phyloP scores from a whole-genome alignment of 2,113 vertebrate species.

The Dolichallabes microphthalmus region DNA sequence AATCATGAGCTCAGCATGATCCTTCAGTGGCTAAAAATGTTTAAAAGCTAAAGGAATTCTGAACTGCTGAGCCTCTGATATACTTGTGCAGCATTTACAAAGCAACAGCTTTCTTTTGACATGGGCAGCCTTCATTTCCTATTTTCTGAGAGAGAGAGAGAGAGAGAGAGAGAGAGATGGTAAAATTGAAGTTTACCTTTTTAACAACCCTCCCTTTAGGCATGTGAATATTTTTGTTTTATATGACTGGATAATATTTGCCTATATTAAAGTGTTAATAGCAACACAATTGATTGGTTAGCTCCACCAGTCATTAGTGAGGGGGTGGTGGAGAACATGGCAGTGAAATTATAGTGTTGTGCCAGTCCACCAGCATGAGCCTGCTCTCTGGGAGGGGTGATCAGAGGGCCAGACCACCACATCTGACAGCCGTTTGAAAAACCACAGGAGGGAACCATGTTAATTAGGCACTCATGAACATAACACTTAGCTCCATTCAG shows the following conservation, averaged over 20 bases:
- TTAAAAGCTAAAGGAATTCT: not conserved
- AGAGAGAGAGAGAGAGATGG: conserved; percentile 47
- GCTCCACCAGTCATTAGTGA: conserved; percentile 57
- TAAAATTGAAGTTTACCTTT: conserved; percentile 49
- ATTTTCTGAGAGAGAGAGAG: not conserved
- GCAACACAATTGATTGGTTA: conserved; percentile 56
- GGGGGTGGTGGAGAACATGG: conserved; percentile 52
- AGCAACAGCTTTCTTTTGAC: not conserved
- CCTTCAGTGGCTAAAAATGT: conserved; percentile 32
- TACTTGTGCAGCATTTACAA: conserved; percentile 12
- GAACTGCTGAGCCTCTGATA: conserved; percentile 23
- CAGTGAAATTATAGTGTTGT: conserved; percentile 52
- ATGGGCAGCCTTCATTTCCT: not conserved
- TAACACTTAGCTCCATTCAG: conserved; percentile 48
- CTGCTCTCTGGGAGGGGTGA: conserved; percentile 53
- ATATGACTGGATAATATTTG: conserved; percentile 58
- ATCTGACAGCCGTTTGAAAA: conserved; percentile 55
- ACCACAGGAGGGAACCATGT: conserved; percentile 54
- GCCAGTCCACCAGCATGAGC: conserved; percentile 45
- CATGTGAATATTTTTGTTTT: conserved; percentile 58
- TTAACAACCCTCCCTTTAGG: conserved; percentile 49
- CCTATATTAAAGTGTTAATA: conserved; percentile 64
- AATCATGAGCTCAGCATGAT: conserved; percentile 36
- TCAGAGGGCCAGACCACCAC: conserved; percentile 44
- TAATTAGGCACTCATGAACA: conserved; percentile 54